Evolutionary conservation across 35 echinoderm and acorn worm species (phyloP), one percentile per base, ranked within the genome.

Genomic region (Holothuria glaberrima): DNA sequence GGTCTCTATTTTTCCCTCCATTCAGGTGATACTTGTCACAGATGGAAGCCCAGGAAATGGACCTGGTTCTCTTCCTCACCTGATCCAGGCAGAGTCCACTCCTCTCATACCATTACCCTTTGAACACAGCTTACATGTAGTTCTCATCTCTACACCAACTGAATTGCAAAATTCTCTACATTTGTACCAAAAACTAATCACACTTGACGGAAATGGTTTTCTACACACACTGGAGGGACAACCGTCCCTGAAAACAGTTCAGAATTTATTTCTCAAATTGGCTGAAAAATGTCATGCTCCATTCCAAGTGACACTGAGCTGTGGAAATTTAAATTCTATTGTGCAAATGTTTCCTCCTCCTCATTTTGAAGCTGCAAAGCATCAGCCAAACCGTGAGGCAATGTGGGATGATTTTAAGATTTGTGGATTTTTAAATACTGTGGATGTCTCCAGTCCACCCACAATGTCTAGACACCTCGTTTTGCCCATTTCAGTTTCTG

Each of bases 11-110:
- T 91, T 88, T 38, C 84, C 69, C 35, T 58, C n/a, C 81, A 31
- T 48, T 22, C 91, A 98, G 96, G 87, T 98, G 2, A 35, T 98
- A 4, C 66, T 98, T 58, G 68, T 98, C 29, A 93, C 96, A 21
- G 96, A 98, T 89, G 96, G 96, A 5, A 98, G 84, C 60, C 88
- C 91, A 25, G 96, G 96, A 1, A 82, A 92, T 16, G 93, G 96
- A 28, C 80, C 90, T 86, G 96, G 96, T 5, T 98, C 96, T 4
- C 31, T 98, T 50, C 46, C 64, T 29, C 64, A 92, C 29, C 46
- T 87, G 14, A n/a, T 86, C 3, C 88, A 97, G 44, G 79, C 57
- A 28, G 78, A 92, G n/a, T 74, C 90, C 45, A 81, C 78, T 26
- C 41, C 86, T 44, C 24, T 62, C 29, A 58, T 89, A 58, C 95